Percentiles rank a stretch among this genome's conserved stretches.
These are phyloP conservation scores for Pseudomyrmex concolor DNA, from an alignment of 1,140 invertebrate species.

Conservation along the genomic window DNA sequence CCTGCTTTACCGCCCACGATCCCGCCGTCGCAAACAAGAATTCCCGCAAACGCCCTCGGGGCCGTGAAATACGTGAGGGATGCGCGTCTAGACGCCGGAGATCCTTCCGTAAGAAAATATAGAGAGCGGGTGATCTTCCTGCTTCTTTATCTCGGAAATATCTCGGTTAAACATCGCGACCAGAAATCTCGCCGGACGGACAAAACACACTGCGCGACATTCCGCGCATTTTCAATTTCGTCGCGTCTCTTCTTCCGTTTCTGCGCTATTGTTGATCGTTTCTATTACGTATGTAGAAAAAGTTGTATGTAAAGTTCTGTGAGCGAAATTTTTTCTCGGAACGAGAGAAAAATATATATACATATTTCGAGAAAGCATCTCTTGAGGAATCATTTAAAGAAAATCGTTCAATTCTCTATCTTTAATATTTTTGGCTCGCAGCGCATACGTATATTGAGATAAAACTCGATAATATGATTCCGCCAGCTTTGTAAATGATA, in stretches of 20 bases:
- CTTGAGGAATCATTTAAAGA: background rate
- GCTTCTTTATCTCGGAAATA: slow-evolving; percentile 21
- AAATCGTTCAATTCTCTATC: background rate
- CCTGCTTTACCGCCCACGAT: background rate
- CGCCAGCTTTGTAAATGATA: background rate
- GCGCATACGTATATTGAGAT: background rate
- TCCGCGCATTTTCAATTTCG: slow-evolving; percentile 54
- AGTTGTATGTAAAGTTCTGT: slow-evolving; percentile 32
- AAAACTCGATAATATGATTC: background rate
- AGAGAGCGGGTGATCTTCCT: slow-evolving; percentile 11
- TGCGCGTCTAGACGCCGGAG: slow-evolving; percentile 61
- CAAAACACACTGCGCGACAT: slow-evolving; percentile 35
- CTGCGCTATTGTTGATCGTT: slow-evolving; percentile 43
- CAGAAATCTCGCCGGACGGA: slow-evolving; percentile 41
- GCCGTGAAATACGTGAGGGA: slow-evolving; percentile 60
- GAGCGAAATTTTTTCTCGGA: background rate
- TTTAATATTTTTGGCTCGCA: background rate
- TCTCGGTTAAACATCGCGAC: slow-evolving; percentile 53
- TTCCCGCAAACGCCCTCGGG: slow-evolving; percentile 46
- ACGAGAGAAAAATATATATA: background rate
- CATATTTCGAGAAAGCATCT: background rate
- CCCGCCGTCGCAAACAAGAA: slow-evolving; percentile 54
- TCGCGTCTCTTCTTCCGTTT: background rate
- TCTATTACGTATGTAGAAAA: slow-evolving; percentile 23
- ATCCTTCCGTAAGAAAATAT: slow-evolving; percentile 44